Evolutionary conservation across 2,797 vertebrate genomes (phyloP).

Genomic region (Squalus acanthias): DNA sequence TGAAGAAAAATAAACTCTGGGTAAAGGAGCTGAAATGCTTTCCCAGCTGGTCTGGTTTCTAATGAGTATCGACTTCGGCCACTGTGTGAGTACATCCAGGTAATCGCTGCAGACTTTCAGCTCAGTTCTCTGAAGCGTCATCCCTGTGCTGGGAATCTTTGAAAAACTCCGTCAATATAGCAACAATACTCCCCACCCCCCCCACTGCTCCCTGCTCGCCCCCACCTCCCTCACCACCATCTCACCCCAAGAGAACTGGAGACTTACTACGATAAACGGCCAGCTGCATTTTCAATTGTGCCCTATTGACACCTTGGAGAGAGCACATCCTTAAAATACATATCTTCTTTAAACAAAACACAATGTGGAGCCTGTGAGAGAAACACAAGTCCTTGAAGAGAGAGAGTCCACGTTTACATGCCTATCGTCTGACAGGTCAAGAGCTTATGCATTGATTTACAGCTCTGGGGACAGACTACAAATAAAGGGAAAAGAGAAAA

Average conservation of each 20-base stretch:
- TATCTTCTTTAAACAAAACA: neutral
- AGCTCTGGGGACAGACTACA: neutral
- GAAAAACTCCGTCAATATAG: neutral
- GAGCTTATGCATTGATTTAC: neutral
- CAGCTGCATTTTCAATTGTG: neutral
- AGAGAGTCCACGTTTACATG: neutral
- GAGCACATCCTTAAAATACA: neutral
- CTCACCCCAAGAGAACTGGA: neutral
- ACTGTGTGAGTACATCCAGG: neutral
- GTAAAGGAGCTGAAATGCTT: neutral
- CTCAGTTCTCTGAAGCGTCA: neutral
- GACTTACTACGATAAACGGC: neutral
- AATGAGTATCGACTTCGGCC: neutral
- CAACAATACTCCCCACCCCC: too few species aligned
- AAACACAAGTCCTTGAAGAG: neutral
- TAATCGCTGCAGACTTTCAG: neutral
- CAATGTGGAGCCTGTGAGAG: neutral
- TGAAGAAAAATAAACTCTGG: neutral
- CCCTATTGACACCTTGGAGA: neutral
- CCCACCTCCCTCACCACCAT: neutral
- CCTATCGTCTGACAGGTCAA: neutral
- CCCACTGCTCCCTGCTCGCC: too few species aligned
- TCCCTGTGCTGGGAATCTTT: neutral
- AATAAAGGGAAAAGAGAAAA: neutral
- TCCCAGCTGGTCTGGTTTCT: neutral